Conservation (phyloP, 2,888 invertebrate species). For the Tridacna crocea region DNA sequence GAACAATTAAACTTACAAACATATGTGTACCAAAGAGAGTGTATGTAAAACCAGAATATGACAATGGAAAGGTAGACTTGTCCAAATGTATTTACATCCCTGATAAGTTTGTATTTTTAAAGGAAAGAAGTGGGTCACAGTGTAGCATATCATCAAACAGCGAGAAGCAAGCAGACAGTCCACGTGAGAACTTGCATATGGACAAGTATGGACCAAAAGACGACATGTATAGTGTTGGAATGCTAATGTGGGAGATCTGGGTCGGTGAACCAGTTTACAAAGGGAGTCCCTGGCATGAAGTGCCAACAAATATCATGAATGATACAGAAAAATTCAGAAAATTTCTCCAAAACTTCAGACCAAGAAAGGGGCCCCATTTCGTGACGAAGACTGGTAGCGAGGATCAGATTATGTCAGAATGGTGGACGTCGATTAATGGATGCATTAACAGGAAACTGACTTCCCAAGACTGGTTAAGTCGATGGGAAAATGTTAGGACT, state of each 20-base stretch:
- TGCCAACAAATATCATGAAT: not conserved
- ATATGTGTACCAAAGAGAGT: conserved; percentile 57
- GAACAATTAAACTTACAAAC: conserved; percentile 66
- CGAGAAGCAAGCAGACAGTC: not conserved
- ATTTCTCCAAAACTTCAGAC: conserved; percentile 23
- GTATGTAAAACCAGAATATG: conserved; percentile 23
- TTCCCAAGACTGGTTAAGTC: conserved; percentile 28
- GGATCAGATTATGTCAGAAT: conserved; percentile 24
- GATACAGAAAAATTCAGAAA: conserved; percentile 28
- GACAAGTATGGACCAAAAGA: conserved; percentile 40
- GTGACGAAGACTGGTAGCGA: not conserved
- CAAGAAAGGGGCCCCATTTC: conserved; percentile 34
- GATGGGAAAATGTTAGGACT: conserved; percentile 1
- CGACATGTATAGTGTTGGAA: conserved; percentile 74
- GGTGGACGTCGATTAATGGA: conserved; percentile 34
- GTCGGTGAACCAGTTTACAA: conserved; percentile 42
- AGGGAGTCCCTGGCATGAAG: not conserved
- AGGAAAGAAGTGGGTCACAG: conserved; percentile 15
- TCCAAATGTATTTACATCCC: conserved; percentile 41
- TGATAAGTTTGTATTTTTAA: conserved; percentile 42
- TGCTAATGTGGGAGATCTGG: conserved; percentile 75
- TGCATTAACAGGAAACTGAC: conserved; percentile 30
- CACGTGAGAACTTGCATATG: not conserved
- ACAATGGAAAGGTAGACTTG: conserved; percentile 26
- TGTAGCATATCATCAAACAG: not conserved